These are phyloP conservation scores for Aviceda subcristata DNA, from an alignment of 2,113 vertebrate genomes.

Conservation along the genomic window DNA sequence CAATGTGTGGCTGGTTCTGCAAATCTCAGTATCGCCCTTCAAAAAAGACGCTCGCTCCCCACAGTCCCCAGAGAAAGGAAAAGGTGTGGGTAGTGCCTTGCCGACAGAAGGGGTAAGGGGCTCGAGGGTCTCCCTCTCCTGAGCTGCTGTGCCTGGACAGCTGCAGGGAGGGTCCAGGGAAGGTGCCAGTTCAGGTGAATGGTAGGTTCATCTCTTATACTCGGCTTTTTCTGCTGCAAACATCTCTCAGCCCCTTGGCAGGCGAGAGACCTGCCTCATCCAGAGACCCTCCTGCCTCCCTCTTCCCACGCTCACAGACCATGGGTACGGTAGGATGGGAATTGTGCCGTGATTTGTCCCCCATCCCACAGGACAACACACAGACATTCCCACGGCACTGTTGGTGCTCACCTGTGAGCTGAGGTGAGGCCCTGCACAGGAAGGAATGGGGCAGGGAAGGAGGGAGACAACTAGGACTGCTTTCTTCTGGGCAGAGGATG, in stretches of 20 bases:
- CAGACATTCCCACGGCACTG: rapidly evolving
- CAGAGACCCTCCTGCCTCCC: background rate
- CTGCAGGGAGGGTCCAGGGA: background rate
- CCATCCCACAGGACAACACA: rapidly evolving
- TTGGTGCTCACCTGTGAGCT: rapidly evolving
- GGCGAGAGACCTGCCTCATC: background rate
- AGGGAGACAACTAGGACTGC: background rate
- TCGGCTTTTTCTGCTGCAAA: background rate
- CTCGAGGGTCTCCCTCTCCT: background rate
- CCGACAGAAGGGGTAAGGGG: rapidly evolving
- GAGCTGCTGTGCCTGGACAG: background rate
- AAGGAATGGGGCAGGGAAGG: rapidly evolving
- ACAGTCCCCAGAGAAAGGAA: rapidly evolving
- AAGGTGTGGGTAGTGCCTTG: background rate
- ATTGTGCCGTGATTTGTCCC: rapidly evolving
- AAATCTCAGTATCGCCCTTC: background rate
- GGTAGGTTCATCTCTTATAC: background rate
- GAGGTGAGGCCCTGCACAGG: rapidly evolving
- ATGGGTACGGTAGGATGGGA: rapidly evolving
- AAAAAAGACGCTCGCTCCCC: rapidly evolving
- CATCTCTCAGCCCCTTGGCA: rapidly evolving
- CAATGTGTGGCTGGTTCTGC: rapidly evolving
- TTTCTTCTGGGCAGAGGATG: background rate
- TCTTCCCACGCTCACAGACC: rapidly evolving
- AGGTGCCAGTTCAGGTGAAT: background rate